Evolutionary conservation across 2,888 invertebrate genomes (phyloP), one percentile per base, ranked within the genome.

Genomic region (Prionchulus punctatus): DNA sequence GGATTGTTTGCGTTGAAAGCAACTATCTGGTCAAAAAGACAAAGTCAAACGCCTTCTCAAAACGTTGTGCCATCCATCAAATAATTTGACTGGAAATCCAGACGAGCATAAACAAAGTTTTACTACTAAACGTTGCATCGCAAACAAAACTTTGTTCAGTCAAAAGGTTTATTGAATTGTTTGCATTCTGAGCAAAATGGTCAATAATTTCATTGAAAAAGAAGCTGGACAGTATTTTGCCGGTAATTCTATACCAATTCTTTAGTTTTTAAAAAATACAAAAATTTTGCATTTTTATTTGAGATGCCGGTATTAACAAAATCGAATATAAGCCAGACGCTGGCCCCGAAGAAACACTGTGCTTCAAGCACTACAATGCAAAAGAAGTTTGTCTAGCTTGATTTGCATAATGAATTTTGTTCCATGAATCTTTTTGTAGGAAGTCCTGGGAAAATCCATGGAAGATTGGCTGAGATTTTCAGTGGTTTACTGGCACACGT

Each of bases 391-490:
- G 42, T 2, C 25, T 15, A 21, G 36, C n/a, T n/a, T n/a, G n/a
- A 30, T 7, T 18, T 23, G 28, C 27, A 25, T 30, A 3, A 54
- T 7, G 18, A 4, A 4, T 21, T 42, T n/a, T 43, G 15, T 31
- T n/a, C 18, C 30, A 43, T 18, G 54, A 56, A 50, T 2, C 26
- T 15, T 23, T 25, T 25, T 57, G 4, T 60, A 70, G 70, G 63
- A 67, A 18, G 69, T 81, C 1, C 75, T 78, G 63, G 79, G 80
- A 1, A 73, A 75, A 7, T 67, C 77, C 0, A 79, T 82, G 79
- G 80, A 81, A 60, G 81, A 82, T 18, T 82, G 81, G 81, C 72
- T 81, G 21, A 75, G 79, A 49, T 79, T 76, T 62, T 79, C 80
- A 51, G 74, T 81, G 0, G 79, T 79, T 18, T 76, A 79, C 65